phyloP scores from a whole-genome alignment of 2,888 invertebrate genomes.

The Napeogenes inachia region DNA sequence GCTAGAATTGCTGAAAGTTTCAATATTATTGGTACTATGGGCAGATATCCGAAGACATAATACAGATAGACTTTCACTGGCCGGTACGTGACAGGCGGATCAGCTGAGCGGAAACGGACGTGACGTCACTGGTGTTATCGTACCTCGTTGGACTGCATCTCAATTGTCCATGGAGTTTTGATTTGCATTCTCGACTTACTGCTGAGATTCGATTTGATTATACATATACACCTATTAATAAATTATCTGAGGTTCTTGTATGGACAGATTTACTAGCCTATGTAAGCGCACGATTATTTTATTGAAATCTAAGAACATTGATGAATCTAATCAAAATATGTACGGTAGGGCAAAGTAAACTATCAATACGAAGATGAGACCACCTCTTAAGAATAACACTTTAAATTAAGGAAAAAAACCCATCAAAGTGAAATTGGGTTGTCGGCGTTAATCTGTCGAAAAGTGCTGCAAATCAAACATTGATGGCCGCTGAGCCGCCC shows the following conservation, averaged over 20 bases:
- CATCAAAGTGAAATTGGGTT: slow-evolving; percentile 25
- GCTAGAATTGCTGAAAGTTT: slow-evolving; percentile 3
- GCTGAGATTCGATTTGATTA: background rate
- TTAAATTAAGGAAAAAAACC: slow-evolving; percentile 21
- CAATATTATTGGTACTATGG: slow-evolving; percentile 11
- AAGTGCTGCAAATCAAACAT: slow-evolving; percentile 34
- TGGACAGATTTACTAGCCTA: background rate
- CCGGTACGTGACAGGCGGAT: slow-evolving; percentile 37
- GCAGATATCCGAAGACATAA: slow-evolving; percentile 17
- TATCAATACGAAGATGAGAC: background rate
- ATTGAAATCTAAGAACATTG: no score
- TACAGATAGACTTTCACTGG: slow-evolving; percentile 41
- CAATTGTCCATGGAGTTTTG: background rate
- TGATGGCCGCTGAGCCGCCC: slow-evolving; percentile 27
- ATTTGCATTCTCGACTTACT: background rate
- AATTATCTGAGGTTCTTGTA: background rate
- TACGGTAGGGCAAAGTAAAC: background rate
- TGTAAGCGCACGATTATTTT: no score
- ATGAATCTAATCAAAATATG: no score
- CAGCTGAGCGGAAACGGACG: slow-evolving; percentile 71
- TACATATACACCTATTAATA: background rate
- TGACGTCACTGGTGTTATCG: slow-evolving; percentile 66
- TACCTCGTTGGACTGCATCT: slow-evolving; percentile 12
- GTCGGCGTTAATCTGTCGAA: slow-evolving; percentile 34
- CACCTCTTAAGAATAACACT: background rate